A percentile compares a stretch with the other conserved stretches of the same genome.
These are phyloP conservation scores for Leptura quadrifasciata DNA, from an alignment of 2,888 invertebrate species.

Conservation along the genomic window DNA sequence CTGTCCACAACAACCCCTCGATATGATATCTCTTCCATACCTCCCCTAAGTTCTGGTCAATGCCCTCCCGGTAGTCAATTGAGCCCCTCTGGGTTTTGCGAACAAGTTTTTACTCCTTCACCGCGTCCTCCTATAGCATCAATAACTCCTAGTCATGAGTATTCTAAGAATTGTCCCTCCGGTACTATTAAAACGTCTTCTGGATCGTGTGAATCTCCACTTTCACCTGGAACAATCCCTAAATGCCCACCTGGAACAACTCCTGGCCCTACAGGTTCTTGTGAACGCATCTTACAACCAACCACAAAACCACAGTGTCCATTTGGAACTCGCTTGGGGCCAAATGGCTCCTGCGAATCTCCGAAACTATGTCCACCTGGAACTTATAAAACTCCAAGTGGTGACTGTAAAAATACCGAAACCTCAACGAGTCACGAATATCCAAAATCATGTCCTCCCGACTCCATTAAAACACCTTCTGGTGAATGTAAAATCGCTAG, in stretches of 20 bases:
- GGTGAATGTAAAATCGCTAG: constrained; percentile 34
- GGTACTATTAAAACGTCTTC: constrained; percentile 68
- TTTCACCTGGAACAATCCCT: not conserved
- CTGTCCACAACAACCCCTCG: constrained; percentile 25
- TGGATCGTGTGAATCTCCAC: constrained; percentile 65
- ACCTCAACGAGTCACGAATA: constrained; percentile 8
- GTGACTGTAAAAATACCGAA: constrained; percentile 60
- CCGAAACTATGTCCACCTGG: constrained; percentile 47
- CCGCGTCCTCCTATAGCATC: not conserved
- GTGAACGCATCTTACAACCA: constrained; percentile 16
- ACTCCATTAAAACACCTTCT: constrained; percentile 40
- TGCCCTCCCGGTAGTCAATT: constrained; percentile 23
- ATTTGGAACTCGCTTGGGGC: constrained; percentile 32
- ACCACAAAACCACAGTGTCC: constrained; percentile 27
- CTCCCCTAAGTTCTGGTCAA: not conserved
- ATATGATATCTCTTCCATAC: not conserved
- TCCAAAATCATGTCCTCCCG: constrained; percentile 47
- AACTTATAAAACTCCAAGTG: constrained; percentile 71
- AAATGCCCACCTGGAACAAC: constrained; percentile 53
- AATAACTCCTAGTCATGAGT: not conserved
- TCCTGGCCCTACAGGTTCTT: constrained; percentile 10
- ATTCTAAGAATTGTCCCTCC: constrained; percentile 43
- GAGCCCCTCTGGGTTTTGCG: constrained; percentile 57
- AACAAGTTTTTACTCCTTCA: constrained; percentile 32
- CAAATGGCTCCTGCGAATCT: constrained; percentile 57